Percentiles rank a stretch among this genome's conserved stretches.
These are phyloP conservation scores for Gryon sp. DNA, from an alignment of 1,140 invertebrate genomes.

Conservation along the genomic window DNA sequence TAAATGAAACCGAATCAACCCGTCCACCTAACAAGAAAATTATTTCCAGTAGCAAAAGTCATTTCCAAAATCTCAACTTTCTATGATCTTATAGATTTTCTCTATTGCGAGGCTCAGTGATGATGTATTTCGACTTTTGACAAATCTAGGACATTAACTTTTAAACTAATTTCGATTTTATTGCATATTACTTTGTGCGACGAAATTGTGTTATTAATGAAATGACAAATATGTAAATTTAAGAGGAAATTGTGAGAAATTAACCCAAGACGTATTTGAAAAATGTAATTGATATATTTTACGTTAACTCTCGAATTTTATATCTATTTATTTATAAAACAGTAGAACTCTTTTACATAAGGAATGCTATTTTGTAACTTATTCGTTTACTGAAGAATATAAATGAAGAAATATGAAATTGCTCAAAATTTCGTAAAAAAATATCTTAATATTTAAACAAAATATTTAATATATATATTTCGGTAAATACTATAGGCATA, in stretches of 20 bases:
- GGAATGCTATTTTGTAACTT: conserved; percentile 52
- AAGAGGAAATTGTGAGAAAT: too few relatives aligned
- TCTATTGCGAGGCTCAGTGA: conserved; percentile 13
- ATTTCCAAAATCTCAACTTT: conserved; percentile 27
- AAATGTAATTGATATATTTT: conserved; percentile 10
- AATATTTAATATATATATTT: conserved; percentile 54
- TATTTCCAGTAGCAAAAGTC: conserved; percentile 30
- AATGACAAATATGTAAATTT: too few relatives aligned
- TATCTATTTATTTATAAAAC: conserved; percentile 42
- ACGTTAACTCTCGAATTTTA: conserved; percentile 34
- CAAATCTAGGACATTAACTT: too few relatives aligned
- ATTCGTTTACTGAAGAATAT: conserved; percentile 16
- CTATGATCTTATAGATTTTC: conserved; percentile 29
- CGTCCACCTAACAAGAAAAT: conserved; percentile 44
- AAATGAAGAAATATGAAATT: conserved; percentile 13
- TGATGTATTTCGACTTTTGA: too few relatives aligned
- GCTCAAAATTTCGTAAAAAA: conserved; percentile 43
- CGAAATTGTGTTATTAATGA: too few relatives aligned
- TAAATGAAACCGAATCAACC: conserved; percentile 45
- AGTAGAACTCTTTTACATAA: conserved; percentile 28
- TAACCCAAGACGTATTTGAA: not conserved
- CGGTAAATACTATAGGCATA: conserved; percentile 28
- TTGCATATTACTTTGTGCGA: not conserved
- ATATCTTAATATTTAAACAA: not conserved
- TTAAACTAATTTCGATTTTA: too few relatives aligned